phyloP scores from a whole-genome alignment of 2,113 vertebrate genomes.

The Hemiscyllium ocellatum region DNA sequence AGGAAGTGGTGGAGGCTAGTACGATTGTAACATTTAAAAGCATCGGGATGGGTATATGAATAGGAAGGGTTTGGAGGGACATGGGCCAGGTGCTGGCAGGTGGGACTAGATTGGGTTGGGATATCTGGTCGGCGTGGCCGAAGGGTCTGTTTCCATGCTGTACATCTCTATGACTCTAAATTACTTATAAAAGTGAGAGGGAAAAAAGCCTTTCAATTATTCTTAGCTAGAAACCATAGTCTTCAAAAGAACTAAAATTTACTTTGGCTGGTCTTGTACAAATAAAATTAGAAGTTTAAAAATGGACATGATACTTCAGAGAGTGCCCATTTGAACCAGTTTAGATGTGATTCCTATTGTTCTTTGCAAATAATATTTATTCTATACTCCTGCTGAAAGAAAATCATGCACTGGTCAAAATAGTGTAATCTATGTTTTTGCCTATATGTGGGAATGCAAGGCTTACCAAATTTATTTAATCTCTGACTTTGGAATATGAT shows the following conservation, averaged over 20 bases:
- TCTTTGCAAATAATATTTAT: not conserved
- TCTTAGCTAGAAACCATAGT: not conserved
- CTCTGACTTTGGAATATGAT: not conserved
- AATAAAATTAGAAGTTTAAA: not conserved
- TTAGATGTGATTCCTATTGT: not conserved
- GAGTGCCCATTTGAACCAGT: not conserved
- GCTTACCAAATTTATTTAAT: not conserved
- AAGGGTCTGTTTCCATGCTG: too few species aligned
- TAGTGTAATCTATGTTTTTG: not conserved
- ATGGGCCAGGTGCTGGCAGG: too few species aligned
- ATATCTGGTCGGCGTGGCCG: too few species aligned
- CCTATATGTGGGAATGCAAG: not conserved
- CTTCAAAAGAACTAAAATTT: not conserved
- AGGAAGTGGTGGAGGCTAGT: too few species aligned
- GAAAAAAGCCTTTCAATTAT: not conserved
- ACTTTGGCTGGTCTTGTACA: slow-evolving; percentile 12
- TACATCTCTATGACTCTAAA: not conserved
- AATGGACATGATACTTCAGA: not conserved
- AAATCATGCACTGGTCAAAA: not conserved
- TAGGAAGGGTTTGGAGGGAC: too few species aligned
- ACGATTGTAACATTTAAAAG: too few species aligned
- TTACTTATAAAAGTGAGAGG: not conserved
- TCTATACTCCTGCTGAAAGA: not conserved
- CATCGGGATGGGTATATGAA: too few species aligned
- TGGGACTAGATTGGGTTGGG: too few species aligned